These are phyloP conservation scores for Petrocephalus sullivani DNA, from an alignment of 2,797 vertebrate genomes.

Conservation along the genomic window DNA sequence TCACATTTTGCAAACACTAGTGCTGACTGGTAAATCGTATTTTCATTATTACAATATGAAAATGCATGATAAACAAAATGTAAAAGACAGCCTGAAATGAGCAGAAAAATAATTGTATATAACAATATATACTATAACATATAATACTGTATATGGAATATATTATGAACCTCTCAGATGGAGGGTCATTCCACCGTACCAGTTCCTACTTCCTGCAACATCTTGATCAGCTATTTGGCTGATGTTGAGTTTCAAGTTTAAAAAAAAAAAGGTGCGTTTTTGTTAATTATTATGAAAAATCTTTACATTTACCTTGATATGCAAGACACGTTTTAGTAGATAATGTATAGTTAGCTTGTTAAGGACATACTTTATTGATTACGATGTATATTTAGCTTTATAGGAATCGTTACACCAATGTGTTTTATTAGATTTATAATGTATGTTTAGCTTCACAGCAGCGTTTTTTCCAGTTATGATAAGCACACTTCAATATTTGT, in stretches of 20 bases:
- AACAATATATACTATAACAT: too few species aligned
- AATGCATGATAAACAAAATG: too few species aligned
- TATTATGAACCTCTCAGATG: neutral
- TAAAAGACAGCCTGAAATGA: too few species aligned
- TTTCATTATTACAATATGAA: too few species aligned
- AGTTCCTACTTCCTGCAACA: neutral
- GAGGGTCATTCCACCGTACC: neutral
- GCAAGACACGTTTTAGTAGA: neutral
- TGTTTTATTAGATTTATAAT: neutral
- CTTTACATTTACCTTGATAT: neutral
- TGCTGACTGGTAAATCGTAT: too few species aligned
- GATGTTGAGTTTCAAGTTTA: neutral
- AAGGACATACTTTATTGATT: neutral
- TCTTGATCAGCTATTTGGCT: neutral
- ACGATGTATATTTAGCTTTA: neutral
- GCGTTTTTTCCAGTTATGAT: neutral
- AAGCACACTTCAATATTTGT: neutral
- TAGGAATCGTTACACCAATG: neutral
- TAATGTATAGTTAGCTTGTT: neutral
- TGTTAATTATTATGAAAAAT: neutral
- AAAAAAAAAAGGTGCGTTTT: neutral
- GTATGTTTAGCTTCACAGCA: neutral
- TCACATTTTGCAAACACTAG: too few species aligned
- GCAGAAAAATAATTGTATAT: too few species aligned
- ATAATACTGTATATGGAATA: neutral